Conservation (phyloP, 2,113 vertebrate species). For the Electrona antarctica region DNA sequence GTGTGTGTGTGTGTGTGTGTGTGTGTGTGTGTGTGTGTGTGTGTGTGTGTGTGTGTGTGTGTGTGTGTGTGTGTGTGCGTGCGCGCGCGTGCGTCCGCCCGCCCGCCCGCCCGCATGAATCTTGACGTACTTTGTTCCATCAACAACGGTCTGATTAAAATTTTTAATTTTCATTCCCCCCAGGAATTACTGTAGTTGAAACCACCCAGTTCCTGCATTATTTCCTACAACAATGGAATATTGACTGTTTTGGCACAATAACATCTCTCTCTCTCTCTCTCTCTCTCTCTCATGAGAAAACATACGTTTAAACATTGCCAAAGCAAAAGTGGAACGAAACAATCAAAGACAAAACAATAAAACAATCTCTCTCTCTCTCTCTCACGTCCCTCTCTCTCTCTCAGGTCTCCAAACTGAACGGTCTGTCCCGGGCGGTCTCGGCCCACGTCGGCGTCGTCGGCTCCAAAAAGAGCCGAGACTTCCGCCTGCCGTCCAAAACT, state of each 20-base stretch:
- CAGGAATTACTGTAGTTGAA: background rate
- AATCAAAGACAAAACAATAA: too few species aligned
- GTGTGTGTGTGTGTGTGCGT: slow-evolving; percentile 10
- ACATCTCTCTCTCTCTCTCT: background rate
- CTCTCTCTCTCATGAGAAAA: background rate
- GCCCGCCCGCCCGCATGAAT: slow-evolving; percentile 2
- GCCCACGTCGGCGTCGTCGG: slow-evolving; percentile 86
- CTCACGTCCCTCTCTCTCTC: background rate
- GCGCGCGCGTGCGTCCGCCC: background rate
- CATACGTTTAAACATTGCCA: too few species aligned
- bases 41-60: background rate
- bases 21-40: background rate
- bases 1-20: background rate
- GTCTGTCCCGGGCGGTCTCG: slow-evolving; percentile 86
- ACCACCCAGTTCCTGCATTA: too few species aligned
- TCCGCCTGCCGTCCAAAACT: slow-evolving; percentile 99
- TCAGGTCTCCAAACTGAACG: slow-evolving; percentile 94
- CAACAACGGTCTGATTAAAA: background rate
- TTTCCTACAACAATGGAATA: background rate
- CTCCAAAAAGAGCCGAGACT: slow-evolving; percentile 97
- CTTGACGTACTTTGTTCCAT: background rate
- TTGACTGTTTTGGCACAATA: background rate
- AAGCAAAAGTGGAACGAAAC: too few species aligned
- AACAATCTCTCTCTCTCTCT: background rate
- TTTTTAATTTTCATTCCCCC: background rate